Percentiles rank a stretch among this genome's conserved stretches.
These are phyloP conservation scores for Clamator glandarius DNA, from an alignment of 2,797 vertebrate genomes.

Conservation along the genomic window DNA sequence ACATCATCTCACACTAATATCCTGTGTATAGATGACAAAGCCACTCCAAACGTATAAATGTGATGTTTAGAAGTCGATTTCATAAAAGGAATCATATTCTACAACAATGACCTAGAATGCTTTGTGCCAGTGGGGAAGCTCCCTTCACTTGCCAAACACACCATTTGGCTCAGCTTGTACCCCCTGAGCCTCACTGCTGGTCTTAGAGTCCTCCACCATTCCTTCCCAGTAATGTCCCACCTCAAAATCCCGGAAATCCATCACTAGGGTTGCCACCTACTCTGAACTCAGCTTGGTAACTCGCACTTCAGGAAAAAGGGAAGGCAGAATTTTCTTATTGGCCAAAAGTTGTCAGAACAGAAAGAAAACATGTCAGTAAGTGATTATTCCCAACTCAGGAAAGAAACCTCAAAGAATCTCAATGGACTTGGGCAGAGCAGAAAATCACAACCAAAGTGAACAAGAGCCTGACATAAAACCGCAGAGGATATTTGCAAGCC, in stretches of 20 bases:
- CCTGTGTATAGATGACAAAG: neutral
- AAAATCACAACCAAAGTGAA: neutral
- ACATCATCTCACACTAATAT: neutral
- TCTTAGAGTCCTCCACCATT: neutral
- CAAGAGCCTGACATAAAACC: neutral
- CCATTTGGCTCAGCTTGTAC: accelerated
- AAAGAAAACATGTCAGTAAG: neutral
- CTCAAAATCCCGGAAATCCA: neutral
- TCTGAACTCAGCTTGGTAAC: neutral
- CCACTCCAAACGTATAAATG: neutral
- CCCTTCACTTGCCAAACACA: neutral
- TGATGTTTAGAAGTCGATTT: neutral
- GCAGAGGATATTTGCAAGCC: neutral
- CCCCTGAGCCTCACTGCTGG: neutral
- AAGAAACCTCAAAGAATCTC: neutral
- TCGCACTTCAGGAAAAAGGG: neutral
- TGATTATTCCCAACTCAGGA: neutral
- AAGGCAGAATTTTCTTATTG: neutral
- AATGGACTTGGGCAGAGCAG: neutral
- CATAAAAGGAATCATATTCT: neutral
- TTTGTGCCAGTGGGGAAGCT: neutral
- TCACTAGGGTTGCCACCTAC: neutral
- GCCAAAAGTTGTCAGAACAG: neutral
- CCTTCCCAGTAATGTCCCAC: neutral
- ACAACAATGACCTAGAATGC: neutral